phyloP scores from a whole-genome alignment of 92 coral and sea anemone genomes.

The Epizoanthus scotinus region DNA sequence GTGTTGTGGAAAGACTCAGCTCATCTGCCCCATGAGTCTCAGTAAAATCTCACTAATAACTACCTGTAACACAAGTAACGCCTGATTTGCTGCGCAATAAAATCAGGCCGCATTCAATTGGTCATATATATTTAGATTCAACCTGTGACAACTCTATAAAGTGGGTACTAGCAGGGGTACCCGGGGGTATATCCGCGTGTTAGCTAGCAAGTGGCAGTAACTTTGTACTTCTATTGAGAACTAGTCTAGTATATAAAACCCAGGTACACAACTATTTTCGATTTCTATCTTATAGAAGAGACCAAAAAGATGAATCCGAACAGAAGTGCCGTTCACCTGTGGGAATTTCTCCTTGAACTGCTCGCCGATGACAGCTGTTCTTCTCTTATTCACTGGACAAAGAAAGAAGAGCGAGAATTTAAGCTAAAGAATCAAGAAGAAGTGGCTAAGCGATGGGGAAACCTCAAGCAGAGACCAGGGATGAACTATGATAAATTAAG shows the following conservation, averaged over 20 bases:
- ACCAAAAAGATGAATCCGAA: slow-evolving; percentile 40
- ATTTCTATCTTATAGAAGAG: slow-evolving; percentile 33
- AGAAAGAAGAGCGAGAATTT: slow-evolving; percentile 78
- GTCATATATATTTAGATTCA: too few species aligned
- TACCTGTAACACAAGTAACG: too few species aligned
- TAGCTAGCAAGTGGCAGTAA: too few species aligned
- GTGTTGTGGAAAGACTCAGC: too few species aligned
- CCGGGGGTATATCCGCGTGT: too few species aligned
- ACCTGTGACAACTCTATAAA: too few species aligned
- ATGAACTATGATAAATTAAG: slow-evolving; percentile 93
- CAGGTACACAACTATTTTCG: not conserved
- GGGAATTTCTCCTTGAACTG: slow-evolving; percentile 94
- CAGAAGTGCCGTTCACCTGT: slow-evolving; percentile 83
- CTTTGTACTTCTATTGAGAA: too few species aligned
- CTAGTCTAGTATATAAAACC: not conserved
- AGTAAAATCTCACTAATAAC: too few species aligned
- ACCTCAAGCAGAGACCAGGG: slow-evolving; percentile 85
- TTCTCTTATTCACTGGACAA: slow-evolving; percentile 82
- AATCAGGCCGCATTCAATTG: too few species aligned
- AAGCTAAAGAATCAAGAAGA: slow-evolving; percentile 89
- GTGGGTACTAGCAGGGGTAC: too few species aligned
- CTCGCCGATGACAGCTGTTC: slow-evolving; percentile 83
- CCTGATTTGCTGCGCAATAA: too few species aligned
- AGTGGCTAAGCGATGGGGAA: slow-evolving; percentile 95
- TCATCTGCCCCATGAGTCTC: too few species aligned